These are phyloP conservation scores for Protonemura montana DNA, from an alignment of 2,888 invertebrate genomes.

Conservation along the genomic window DNA sequence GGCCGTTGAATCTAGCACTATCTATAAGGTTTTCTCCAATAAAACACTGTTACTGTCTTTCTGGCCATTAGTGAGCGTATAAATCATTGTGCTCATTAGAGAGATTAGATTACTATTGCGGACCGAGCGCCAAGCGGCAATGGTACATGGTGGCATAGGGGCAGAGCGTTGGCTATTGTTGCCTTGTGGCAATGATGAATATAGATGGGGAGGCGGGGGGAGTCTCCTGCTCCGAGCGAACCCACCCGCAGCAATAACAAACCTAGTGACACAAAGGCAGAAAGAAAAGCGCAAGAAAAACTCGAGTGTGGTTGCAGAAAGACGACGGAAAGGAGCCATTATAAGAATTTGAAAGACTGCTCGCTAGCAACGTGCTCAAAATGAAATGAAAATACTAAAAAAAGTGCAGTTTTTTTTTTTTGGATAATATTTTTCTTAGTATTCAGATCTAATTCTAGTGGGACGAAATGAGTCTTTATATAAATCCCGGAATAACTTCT, in stretches of 20 bases:
- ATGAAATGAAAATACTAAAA: conserved; percentile 30
- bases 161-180: conserved; percentile 30
- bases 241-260: conserved; percentile 34
- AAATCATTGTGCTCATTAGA: conserved; percentile 31
- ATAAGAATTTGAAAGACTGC: conserved; percentile 19
- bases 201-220: conserved; percentile 29
- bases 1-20: conserved; percentile 7
- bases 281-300: conserved; percentile 8
- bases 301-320: conserved; percentile 28
- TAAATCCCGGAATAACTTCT: not conserved
- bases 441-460: not conserved
- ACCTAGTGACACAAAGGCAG: conserved; percentile 31
- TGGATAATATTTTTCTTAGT: not conserved
- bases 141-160: not conserved
- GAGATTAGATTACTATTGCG: conserved; percentile 34
- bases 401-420: not conserved
- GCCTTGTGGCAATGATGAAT: conserved; percentile 35
- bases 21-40: not conserved
- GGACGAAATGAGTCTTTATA: not conserved
- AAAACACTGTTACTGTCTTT: conserved; percentile 7
- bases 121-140: not conserved
- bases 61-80: conserved; percentile 19
- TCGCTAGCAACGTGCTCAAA: conserved; percentile 8
- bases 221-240: not conserved
- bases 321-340: conserved; percentile 23